Evolutionary conservation across 2,113 vertebrate species (phyloP), one percentile per base, ranked within the genome.

Genomic region (Prinia subflava): DNA sequence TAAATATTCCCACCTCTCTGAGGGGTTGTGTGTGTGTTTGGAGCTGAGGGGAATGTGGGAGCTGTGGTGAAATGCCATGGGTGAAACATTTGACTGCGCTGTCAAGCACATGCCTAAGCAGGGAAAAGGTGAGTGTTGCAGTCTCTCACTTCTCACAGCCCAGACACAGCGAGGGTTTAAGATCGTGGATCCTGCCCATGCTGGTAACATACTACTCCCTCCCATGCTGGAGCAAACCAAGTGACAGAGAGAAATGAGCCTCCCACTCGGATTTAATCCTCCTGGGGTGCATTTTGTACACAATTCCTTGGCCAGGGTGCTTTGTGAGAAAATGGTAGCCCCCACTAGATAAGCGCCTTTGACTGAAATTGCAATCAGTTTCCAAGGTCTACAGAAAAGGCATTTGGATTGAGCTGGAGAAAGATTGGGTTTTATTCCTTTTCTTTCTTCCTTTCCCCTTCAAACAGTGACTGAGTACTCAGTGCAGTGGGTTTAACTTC

Each of bases 401-500:
- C 31, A 46, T 93, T 92, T 64, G 76, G 87, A 85, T n/a, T 90
- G 71, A 93, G 56, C 79, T 78, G 73, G 60, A 87, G 73, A 79
- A 94, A 94, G 86, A 87, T 68, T 67, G 60, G 21, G 24, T 69
- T 85, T 88, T 63, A 70, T 83, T 80, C 64, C 25, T 89, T 84
- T 56, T 70, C 65, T 91, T 91, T 80, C 47, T 92, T 88, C 64
- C 49, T 25, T 78, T 92, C n/a, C 56, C 69, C 82, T 96, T 96
- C 93, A 96, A 96, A 96, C 62, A 93, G 88, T 21, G 94, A 60
- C 69, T 39, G 73, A 95, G 73, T 84, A 78, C 69, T 76, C 77
- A 49, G 88, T 87, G 83, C 93, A 71, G 64, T 91, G 80, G 49
- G 69, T 89, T 96, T 93, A 75, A 96, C 92, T 92, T 96, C 92